Conservation (phyloP, 2,888 invertebrate genomes). For the Cephus sareptanus region DNA sequence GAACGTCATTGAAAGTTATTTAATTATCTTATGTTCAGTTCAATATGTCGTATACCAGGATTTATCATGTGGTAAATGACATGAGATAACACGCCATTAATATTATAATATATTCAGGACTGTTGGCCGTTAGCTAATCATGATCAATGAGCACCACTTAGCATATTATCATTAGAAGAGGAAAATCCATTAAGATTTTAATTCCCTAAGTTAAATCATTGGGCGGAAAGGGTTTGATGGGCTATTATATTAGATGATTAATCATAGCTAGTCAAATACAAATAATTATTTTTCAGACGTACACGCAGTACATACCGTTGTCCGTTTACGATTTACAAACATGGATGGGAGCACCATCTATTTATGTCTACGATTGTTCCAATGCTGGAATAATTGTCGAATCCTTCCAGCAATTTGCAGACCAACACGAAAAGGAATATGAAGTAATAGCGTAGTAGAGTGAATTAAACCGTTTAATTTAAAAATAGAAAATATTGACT, state of each 20-base stretch:
- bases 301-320: slow-evolving; percentile 98
- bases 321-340: slow-evolving; percentile 98
- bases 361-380: slow-evolving; percentile 99
- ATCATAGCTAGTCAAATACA: background rate
- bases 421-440: slow-evolving; percentile 88
- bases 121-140: background rate
- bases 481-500: slow-evolving; percentile 8
- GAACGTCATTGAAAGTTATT: background rate
- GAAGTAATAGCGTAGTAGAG: slow-evolving; percentile 66
- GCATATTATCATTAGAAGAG: background rate
- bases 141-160: background rate
- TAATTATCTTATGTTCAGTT: background rate
- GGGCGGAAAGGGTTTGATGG: background rate
- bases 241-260: background rate
- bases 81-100: background rate
- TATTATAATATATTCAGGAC: background rate
- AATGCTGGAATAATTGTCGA: slow-evolving; percentile 97
- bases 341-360: slow-evolving; percentile 99
- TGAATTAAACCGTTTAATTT: background rate
- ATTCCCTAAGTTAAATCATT: background rate
- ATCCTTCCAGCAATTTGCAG: slow-evolving; percentile 88
- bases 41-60: background rate
- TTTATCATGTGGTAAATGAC: background rate
- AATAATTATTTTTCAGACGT: slow-evolving; percentile 73
- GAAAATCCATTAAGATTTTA: background rate